Evolutionary conservation across 2,113 vertebrate species (phyloP), one percentile per base, ranked within the genome.

Genomic region (Ivindomyrus marchei): DNA sequence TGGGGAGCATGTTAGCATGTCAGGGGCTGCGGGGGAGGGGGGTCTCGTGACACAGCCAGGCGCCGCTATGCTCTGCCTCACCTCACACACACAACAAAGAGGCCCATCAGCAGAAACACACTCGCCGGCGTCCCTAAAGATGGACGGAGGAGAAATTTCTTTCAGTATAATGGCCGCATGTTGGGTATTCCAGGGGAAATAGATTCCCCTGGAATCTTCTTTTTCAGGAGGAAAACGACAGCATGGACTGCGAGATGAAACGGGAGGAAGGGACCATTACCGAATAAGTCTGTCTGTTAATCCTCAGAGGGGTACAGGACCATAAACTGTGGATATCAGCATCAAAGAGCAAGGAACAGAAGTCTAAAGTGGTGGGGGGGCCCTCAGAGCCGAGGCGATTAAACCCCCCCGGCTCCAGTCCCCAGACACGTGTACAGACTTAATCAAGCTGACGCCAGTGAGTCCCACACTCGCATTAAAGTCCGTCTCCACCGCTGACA

Each of bases 361-460:
- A 19, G 52, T 39, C 21, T 42, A 50, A 45, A 45, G 89, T 53
- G 45, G 56, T 66, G 58, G 70, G 70, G 53, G 21, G 80, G 86
- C 87, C 92, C 91, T 94, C 92, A 58, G 70, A 89, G 91, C 47
- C 87, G 46, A 85, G 94, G 93, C 92, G 94, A 96, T 95, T 94
- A 93, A 95, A 94, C 92, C 91, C 56, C 91, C 92, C 93, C 93
- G 93, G 19, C 87, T 88, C 53, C 87, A 36, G 93, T 95, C 94
- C 92, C 91, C 93, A 95, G 93, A 96, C 96, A 95, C 92, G 90
- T 96, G 96, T 94, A 91, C 89, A 91, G 94, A 95, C 94, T 97
- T 95, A 96, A 97, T 96, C 95, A 96, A 94, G 93, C 94, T 90
- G 94, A 96, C 89, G 94, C 94, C 95, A 95, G 94, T 92, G 92